phyloP scores from a whole-genome alignment of 2,888 invertebrate species.

The Helleia helle region DNA sequence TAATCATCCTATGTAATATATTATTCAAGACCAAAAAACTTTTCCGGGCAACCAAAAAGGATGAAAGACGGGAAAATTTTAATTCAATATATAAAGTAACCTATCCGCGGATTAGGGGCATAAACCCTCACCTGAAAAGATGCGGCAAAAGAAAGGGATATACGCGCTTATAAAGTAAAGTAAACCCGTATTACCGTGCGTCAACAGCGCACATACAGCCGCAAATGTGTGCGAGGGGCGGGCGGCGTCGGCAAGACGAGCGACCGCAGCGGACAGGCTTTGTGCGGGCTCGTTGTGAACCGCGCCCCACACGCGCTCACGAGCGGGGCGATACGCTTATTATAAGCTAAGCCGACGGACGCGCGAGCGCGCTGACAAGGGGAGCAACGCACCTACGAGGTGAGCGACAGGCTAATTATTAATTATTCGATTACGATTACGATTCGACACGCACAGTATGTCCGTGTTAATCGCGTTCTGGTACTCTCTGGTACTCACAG shows the following conservation, averaged over 20 bases:
- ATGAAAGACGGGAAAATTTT: neutral
- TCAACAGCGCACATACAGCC: conserved; percentile 20
- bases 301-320: conserved; percentile 19
- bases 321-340: conserved; percentile 24
- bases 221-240: conserved; percentile 39
- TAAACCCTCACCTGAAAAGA: conserved; percentile 7
- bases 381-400: too few relatives aligned
- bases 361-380: too few relatives aligned
- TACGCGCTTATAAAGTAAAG: conserved; percentile 4
- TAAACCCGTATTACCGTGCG: conserved; percentile 20
- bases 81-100: conserved; percentile 8
- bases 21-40: neutral
- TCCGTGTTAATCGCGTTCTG: too few relatives aligned
- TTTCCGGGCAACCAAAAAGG: too few relatives aligned
- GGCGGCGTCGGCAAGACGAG: conserved; percentile 53
- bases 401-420: too few relatives aligned
- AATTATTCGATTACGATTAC: too few relatives aligned
- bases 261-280: conserved; percentile 67
- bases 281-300: conserved; percentile 58
- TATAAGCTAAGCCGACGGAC: neutral
- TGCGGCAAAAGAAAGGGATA: conserved; percentile 1
- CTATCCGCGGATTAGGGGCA: conserved; percentile 2
- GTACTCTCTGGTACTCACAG: too few relatives aligned
- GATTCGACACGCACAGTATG: too few relatives aligned
- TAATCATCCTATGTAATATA: too few relatives aligned